Conservation (phyloP, 2,888 invertebrate species). For the Digitonthophagus gazella region DNA sequence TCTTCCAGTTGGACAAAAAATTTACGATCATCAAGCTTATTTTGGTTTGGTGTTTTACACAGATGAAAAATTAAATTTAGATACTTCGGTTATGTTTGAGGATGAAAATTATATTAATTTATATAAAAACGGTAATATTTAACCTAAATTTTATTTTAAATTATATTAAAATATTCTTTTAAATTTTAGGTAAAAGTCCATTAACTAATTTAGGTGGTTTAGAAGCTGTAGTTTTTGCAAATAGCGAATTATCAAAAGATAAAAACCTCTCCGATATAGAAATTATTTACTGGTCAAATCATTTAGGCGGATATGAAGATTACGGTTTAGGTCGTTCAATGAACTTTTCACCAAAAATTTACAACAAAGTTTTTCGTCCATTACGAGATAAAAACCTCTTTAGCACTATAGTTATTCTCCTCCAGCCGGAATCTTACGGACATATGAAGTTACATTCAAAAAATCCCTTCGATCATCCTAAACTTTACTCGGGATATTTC, state of each 20-base stretch:
- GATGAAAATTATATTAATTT: constrained; percentile 3
- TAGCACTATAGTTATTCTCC: constrained; percentile 63
- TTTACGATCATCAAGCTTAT: constrained; percentile 73
- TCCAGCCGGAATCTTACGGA: constrained; percentile 70
- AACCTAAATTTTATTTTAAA: too few relatives aligned
- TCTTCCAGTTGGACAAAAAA: constrained; percentile 71
- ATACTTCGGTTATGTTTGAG: background rate
- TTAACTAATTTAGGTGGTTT: constrained; percentile 56
- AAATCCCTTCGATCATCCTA: constrained; percentile 70
- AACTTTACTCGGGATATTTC: constrained; percentile 78
- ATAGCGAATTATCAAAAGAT: constrained; percentile 32
- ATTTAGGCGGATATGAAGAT: constrained; percentile 38
- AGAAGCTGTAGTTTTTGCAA: constrained; percentile 47
- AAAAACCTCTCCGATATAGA: constrained; percentile 64
- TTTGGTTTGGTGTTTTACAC: constrained; percentile 68
- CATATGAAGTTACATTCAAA: constrained; percentile 64
- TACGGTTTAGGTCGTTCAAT: constrained; percentile 48
- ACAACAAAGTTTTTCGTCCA: constrained; percentile 57
- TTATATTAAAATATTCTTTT: too few relatives aligned
- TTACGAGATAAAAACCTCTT: constrained; percentile 50
- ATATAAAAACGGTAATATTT: constrained; percentile 3
- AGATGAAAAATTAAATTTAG: constrained; percentile 52
- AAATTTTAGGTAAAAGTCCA: too few relatives aligned
- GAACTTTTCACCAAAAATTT: constrained; percentile 58
- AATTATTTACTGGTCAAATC: constrained; percentile 62